Base-by-base conservation (phyloP, 2,113 vertebrate species). In the Grammomys surdaster region DNA sequence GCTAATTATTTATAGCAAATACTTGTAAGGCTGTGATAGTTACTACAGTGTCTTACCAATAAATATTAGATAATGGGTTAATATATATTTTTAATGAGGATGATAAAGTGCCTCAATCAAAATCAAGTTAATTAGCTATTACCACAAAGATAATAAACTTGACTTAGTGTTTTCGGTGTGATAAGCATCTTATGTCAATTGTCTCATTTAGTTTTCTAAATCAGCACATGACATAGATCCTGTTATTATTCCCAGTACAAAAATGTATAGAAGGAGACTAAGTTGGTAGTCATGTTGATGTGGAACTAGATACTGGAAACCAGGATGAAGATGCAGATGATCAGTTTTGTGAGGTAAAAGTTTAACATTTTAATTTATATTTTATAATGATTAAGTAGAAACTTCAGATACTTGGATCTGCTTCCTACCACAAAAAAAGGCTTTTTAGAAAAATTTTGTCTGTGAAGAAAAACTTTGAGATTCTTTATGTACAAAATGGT, bases 21-120 rank as follows among this genome's bases (percentile, higher is more conserved):
- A 91, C n/a, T 94, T 88, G 56, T 84, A 93, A 96, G 56, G 70
- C 3, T 65, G 1, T 63, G 85, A 76, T 89, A 63, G 78, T 85
- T 95, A 72, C 63, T 19, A 88, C 51, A 91, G 7, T 96, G 40
- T 36, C 75, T 91, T 84, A 56, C 63, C 78, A 93, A 93, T 96
- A 97, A 94, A 96, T 96, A 96, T 92, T 93, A 88, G 78, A 84
- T 96, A 84, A 84, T 96, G 13, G n/a, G 93, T 96, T 96, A 96
- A 92, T 94, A 90, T 93, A 70, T 93, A 92, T 94, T 96, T 84
- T 95, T 95, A 97, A 95, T 93, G 76, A 91, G 6, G 22, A 24
- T 51, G 65, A 95, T 90, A 90, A 94, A 96, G 11, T 88, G 0
- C 22, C 56, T 90, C 80, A 95, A 92, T 97, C 88, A 97, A 91